Evolutionary conservation across 2,888 invertebrate species (phyloP).

Genomic region (Falcaria lacertinaria): DNA sequence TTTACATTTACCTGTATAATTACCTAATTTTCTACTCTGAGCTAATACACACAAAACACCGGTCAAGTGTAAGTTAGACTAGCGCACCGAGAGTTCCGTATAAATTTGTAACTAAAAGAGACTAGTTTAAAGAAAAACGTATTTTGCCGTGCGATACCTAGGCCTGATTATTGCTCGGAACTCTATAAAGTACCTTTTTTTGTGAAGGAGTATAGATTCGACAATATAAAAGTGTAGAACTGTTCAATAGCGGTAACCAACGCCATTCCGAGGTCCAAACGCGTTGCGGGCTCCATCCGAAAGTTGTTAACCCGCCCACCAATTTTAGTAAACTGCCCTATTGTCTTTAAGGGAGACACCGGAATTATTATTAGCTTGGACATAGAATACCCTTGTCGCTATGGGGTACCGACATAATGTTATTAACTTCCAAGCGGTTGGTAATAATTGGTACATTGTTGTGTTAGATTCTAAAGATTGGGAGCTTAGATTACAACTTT

Average conservation of each 20-base stretch:
- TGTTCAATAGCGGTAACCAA: background rate
- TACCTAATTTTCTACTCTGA: no score
- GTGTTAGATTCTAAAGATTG: background rate
- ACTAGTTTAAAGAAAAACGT: no score
- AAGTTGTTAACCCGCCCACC: background rate
- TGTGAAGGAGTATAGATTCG: background rate
- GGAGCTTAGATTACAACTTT: no score
- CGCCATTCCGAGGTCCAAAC: background rate
- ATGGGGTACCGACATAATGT: background rate
- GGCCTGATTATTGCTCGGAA: no score
- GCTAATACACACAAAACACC: no score
- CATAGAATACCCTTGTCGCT: background rate
- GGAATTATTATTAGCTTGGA: background rate
- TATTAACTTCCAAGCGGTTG: background rate
- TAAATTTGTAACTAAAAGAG: no score
- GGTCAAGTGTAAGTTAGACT: no score
- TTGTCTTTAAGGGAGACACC: background rate
- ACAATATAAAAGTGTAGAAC: background rate
- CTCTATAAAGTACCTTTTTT: no score
- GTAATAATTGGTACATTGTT: background rate
- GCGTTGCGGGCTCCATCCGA: background rate
- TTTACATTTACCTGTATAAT: no score
- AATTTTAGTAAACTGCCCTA: conserved; percentile 1
- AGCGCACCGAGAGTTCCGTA: no score
- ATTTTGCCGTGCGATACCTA: no score